A percentile compares a stretch with the other conserved stretches of the same genome.
Evolutionary conservation across 2,113 vertebrate species (phyloP).

Genomic region (Nothoprocta pentlandii): DNA sequence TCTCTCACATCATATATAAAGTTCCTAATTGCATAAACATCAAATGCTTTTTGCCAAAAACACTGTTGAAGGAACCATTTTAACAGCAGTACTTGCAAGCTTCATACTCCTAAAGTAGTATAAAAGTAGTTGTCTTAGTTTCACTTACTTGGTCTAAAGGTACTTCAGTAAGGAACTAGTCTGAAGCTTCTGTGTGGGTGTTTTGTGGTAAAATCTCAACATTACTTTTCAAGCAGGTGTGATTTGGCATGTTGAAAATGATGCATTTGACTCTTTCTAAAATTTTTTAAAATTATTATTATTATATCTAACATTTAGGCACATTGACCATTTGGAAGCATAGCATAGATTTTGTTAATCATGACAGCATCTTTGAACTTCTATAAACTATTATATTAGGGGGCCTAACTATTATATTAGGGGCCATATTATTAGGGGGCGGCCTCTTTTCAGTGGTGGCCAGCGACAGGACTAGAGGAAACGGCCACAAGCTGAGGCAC

Average conservation of each 20-base stretch:
- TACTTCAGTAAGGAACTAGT: background rate
- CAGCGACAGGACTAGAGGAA: no score
- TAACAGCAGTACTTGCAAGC: background rate
- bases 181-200: background rate
- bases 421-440: no score
- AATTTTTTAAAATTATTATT: background rate
- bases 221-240: background rate
- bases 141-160: background rate
- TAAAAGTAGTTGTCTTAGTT: background rate
- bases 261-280: background rate
- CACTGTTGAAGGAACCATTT: background rate
- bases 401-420: no score
- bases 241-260: background rate
- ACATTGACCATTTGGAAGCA: background rate
- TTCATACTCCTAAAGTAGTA: background rate
- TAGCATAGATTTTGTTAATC: background rate
- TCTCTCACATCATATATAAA: background rate
- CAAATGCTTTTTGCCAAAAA: background rate
- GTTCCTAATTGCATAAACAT: background rate
- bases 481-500: no score
- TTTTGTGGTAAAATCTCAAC: background rate
- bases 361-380: background rate
- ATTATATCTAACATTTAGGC: background rate
- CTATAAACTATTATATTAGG: background rate
- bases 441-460: no score